Base-by-base conservation (phyloP, 2,113 vertebrate genomes). In the Serilophus lunatus region DNA sequence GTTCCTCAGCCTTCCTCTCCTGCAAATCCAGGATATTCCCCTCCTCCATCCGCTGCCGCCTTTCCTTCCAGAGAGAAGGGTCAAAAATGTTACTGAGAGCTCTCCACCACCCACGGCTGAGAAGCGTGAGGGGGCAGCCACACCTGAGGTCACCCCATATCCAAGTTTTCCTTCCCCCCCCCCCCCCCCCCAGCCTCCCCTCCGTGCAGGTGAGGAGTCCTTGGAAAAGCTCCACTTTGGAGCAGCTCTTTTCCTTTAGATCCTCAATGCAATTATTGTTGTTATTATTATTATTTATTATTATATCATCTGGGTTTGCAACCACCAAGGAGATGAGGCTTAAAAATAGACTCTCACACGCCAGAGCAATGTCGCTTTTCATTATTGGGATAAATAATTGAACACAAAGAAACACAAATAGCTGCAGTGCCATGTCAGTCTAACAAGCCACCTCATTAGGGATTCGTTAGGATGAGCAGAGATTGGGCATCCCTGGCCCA, bases 1-100 rank as follows among this genome's bases (percentile, higher is more conserved):
- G 97, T 6, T 99, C 99, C 8, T 98, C 97, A 0, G 98, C 98
- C 82, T 97, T 98, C 88, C 94, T 98, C 77, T 94, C 97, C 18
- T 97, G 97, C 42, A 96, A 87, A 76, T 97, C 98, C 47, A 98
- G 57, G 35, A 97, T 51, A 29, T 72, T 97, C 40, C 97, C 97
- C n/a, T 95, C 98, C 51, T 97, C 96, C 31, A 96, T 96, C 88
- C 44, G 90, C 83, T 95, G 98, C 95, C 97, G 98, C 97, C 97
- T 98, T 84, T 98, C 98, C 99, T 99, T 56, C 49, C 60, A 44
- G 60, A 80, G 4, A 68, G 33, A 5, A 69, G 90, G 38, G 64
- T 51, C 22, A 6, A 4, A 38, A 42, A 28, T 1, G 13, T 72
- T 35, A 92, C 10, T 4, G 29, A 70, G 75, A 49, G 49, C 12